Conservation (phyloP, 2,888 invertebrate genomes). For the Diploptera punctata region DNA sequence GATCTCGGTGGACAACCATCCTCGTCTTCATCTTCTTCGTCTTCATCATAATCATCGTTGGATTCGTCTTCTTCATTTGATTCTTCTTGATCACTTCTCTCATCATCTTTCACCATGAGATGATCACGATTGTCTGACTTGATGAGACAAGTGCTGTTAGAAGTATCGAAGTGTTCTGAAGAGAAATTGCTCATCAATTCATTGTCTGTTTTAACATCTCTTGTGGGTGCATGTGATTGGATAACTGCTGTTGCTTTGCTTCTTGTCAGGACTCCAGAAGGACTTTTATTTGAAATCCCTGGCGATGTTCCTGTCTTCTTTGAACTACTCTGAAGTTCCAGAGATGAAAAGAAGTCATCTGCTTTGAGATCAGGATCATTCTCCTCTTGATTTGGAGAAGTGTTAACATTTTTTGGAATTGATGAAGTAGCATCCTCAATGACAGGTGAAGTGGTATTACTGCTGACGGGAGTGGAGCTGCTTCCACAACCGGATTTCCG, state of each 20-base stretch:
- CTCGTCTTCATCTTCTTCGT: constrained; percentile 41
- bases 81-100: constrained; percentile 13
- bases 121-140: neutral
- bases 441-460: neutral
- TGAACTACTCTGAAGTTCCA: constrained; percentile 56
- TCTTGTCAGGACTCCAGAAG: constrained; percentile 54
- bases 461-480: constrained; percentile 37
- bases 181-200: neutral
- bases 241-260: constrained; percentile 55
- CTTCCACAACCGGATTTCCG: constrained; percentile 71
- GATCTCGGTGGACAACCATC: constrained; percentile 57
- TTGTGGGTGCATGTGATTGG: constrained; percentile 51
- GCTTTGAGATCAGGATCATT: constrained; percentile 71
- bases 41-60: constrained; percentile 33
- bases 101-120: neutral
- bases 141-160: neutral
- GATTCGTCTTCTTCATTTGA: constrained; percentile 21
- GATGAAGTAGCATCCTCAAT: constrained; percentile 41
- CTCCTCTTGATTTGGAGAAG: constrained; percentile 47
- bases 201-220: constrained; percentile 28
- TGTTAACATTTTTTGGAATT: constrained; percentile 37
- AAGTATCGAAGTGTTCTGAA: neutral
- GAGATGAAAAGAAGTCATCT: constrained; percentile 85
- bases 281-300: neutral
- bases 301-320: constrained; percentile 31